Evolutionary conservation across 2,113 vertebrate species (phyloP).

Genomic region (Opisthocomus hoazin): DNA sequence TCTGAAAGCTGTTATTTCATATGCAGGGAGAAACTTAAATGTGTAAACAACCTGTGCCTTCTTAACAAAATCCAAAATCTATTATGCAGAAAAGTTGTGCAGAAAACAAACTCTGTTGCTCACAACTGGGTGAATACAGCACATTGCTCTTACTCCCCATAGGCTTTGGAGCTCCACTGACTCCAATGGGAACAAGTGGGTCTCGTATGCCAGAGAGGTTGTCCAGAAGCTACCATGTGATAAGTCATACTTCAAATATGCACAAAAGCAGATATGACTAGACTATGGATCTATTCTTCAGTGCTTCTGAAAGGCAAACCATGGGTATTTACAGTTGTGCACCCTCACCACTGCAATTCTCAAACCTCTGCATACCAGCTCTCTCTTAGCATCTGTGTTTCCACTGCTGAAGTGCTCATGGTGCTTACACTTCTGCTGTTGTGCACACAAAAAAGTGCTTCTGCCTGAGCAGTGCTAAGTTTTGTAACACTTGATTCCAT

Average conservation of each 20-base stretch:
- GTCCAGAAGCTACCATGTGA: neutral
- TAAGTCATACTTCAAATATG: neutral
- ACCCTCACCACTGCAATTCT: neutral
- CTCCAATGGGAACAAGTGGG: neutral
- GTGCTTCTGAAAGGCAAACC: neutral
- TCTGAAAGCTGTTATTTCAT: neutral
- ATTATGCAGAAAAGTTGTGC: neutral
- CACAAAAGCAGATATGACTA: neutral
- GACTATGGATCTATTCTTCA: neutral
- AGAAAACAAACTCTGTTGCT: neutral
- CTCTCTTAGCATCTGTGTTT: neutral
- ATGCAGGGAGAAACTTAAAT: neutral
- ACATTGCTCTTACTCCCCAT: neutral
- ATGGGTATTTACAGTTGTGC: neutral
- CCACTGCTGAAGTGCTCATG: neutral
- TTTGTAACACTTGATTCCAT: neutral
- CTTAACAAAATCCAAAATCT: neutral
- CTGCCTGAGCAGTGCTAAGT: neutral
- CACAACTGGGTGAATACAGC: neutral
- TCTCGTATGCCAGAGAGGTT: neutral
- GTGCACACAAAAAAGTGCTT: neutral
- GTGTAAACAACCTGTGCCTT: neutral
- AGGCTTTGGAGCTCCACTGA: neutral
- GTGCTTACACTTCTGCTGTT: neutral
- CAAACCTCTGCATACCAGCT: neutral